Conservation (phyloP, 1,140 invertebrate genomes). For the Adoxophyes honmai region DNA sequence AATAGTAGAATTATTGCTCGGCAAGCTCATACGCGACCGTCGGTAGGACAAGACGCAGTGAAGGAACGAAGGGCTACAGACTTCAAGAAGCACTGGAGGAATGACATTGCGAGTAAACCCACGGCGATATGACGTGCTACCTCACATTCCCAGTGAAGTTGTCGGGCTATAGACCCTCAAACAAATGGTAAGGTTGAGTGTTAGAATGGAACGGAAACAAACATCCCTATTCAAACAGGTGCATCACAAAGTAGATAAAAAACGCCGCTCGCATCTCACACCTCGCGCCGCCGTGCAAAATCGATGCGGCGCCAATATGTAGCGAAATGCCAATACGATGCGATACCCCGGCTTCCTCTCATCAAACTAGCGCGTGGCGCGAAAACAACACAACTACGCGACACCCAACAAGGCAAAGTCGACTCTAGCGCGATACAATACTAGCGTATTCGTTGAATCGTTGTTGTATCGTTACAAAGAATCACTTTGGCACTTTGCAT, state of each 20-base stretch:
- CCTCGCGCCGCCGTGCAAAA: constrained; percentile 7
- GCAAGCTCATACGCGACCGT: no score
- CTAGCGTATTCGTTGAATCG: background rate
- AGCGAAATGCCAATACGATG: constrained; percentile 49
- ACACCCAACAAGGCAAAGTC: background rate
- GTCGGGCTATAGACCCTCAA: no score
- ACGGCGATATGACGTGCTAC: no score
- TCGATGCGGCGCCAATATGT: constrained; percentile 30
- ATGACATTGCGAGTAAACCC: no score
- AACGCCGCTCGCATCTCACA: constrained; percentile 21
- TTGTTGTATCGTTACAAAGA: background rate
- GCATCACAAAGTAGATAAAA: background rate
- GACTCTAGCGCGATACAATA: constrained; percentile 9
- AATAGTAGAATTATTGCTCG: no score
- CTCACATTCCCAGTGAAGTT: no score
- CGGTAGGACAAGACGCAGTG: no score
- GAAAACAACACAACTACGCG: constrained; percentile 13
- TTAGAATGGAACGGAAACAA: no score
- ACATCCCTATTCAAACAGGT: no score
- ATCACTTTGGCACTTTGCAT: constrained; percentile 5
- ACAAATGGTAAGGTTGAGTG: no score
- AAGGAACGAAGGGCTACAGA: no score
- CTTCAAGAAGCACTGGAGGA: no score
- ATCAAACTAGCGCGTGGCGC: constrained; percentile 23
- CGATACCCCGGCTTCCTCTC: constrained; percentile 41